These are phyloP conservation scores for Scaptodrosophila lebanonensis DNA, from an alignment of 1,140 invertebrate genomes.

Conservation along the genomic window DNA sequence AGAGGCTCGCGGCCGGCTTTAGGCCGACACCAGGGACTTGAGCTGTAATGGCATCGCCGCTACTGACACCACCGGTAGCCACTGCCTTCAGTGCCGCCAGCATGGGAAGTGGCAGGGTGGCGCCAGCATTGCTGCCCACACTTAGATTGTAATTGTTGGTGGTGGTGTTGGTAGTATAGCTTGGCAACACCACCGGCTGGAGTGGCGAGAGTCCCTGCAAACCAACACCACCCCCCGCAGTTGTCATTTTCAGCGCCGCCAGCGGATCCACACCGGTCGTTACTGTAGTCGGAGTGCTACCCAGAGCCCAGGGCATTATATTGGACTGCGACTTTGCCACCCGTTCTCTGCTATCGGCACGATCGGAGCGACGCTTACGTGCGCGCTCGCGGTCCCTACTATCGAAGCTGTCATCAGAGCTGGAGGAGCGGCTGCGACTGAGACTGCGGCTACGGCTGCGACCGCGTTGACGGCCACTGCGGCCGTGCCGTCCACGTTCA, in stretches of 20 bases:
- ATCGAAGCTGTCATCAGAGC: conserved; percentile 73
- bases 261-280: conserved; percentile 11
- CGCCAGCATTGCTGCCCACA: not conserved
- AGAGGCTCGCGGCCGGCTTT: not conserved
- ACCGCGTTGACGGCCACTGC: conserved; percentile 20
- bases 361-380: conserved; percentile 52
- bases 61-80: too few species aligned
- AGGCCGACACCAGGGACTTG: not conserved
- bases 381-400: conserved; percentile 43
- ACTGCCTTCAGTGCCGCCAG: conserved; percentile 21
- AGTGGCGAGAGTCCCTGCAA: conserved; percentile 11
- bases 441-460: conserved; percentile 27
- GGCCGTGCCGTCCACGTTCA: conserved; percentile 49
- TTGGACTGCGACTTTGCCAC: not conserved
- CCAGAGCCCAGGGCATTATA: conserved; percentile 17
- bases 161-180: conserved; percentile 39
- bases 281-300: not conserved
- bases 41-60: not conserved
- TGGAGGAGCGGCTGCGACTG: conserved; percentile 55
- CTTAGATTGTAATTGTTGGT: conserved; percentile 57
- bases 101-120: conserved; percentile 12
- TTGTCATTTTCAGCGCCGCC: not conserved
- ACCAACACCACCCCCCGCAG: conserved; percentile 16
- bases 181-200: conserved; percentile 43
- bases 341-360: conserved; percentile 45